Percentiles rank a stretch among this genome's conserved stretches.
phyloP scores from a whole-genome alignment of 2,113 vertebrate species.

The Orycteropus afer region DNA sequence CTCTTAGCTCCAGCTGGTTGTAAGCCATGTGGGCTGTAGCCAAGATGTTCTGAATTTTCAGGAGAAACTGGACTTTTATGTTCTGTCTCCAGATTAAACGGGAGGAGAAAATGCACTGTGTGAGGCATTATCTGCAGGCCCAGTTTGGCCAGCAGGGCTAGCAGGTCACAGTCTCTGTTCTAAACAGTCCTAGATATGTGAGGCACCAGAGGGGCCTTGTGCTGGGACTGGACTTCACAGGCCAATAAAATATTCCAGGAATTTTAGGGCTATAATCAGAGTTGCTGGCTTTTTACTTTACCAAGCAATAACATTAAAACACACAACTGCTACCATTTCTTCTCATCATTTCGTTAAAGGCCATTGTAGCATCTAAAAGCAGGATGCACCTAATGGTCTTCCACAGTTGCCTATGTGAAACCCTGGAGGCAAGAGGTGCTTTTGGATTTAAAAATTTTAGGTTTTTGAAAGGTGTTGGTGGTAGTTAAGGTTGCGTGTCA shows the following conservation, averaged over 20 bases:
- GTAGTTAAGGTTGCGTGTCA: too few species aligned
- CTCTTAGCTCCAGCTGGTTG: not conserved
- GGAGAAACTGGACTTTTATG: not conserved
- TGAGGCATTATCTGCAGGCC: not conserved
- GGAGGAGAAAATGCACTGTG: not conserved
- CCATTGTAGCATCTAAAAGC: not conserved
- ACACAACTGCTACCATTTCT: not conserved
- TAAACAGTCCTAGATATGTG: not conserved
- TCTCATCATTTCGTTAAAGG: not conserved
- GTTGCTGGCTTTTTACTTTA: conserved; percentile 14
- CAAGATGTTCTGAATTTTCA: not conserved
- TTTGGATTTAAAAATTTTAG: not conserved
- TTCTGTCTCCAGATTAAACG: not conserved
- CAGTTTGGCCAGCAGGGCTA: not conserved
- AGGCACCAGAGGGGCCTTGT: not conserved
- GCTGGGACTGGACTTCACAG: not conserved
- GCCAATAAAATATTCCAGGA: conserved; percentile 24
- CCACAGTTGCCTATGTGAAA: not conserved
- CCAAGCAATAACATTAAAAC: not conserved
- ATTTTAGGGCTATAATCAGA: not conserved
- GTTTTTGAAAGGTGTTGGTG: conserved; percentile 40
- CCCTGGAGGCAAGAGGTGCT: not conserved
- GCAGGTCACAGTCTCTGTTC: not conserved
- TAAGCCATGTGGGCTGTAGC: not conserved
- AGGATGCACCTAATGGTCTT: not conserved